Conservation (phyloP, 2,888 invertebrate genomes). For the Periphyllus acericola region DNA sequence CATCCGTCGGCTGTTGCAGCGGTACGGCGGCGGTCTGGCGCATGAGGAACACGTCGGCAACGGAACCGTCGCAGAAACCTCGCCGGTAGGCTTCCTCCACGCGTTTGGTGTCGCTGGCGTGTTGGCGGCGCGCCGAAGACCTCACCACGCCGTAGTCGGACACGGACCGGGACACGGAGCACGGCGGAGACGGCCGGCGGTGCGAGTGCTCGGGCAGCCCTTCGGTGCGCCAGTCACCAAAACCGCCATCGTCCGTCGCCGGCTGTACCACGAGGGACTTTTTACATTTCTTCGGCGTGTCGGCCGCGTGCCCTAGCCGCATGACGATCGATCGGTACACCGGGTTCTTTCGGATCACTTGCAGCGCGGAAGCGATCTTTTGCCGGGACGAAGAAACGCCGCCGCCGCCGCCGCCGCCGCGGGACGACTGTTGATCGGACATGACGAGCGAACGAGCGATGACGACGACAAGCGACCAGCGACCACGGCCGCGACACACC, state of each 20-base stretch:
- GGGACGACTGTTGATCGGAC: constrained; percentile 2
- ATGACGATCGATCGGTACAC: constrained; percentile 66
- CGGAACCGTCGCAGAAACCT: constrained; percentile 65
- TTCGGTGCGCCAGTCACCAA: constrained; percentile 56
- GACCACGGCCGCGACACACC: not conserved
- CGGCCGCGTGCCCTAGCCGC: constrained; percentile 26
- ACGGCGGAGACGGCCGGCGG: constrained; percentile 39
- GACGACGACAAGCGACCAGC: not conserved
- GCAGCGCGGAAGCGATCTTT: constrained; percentile 63
- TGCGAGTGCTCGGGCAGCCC: constrained; percentile 55
- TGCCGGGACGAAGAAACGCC: constrained; percentile 52
- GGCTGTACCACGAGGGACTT: not conserved
- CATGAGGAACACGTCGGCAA: constrained; percentile 65
- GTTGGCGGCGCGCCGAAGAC: constrained; percentile 19
- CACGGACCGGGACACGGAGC: constrained; percentile 25
- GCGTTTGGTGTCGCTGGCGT: constrained; percentile 21
- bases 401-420: not conserved
- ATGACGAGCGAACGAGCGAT: not conserved
- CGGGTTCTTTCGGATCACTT: constrained; percentile 67
- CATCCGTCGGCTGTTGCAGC: not conserved
- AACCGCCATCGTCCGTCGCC: constrained; percentile 62
- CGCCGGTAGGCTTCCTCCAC: constrained; percentile 58
- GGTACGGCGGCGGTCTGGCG: not conserved
- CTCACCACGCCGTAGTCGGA: constrained; percentile 47
- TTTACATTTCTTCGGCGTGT: constrained; percentile 44